These are phyloP conservation scores for Anticlea derivata DNA, from an alignment of 2,888 invertebrate species.

Conservation along the genomic window DNA sequence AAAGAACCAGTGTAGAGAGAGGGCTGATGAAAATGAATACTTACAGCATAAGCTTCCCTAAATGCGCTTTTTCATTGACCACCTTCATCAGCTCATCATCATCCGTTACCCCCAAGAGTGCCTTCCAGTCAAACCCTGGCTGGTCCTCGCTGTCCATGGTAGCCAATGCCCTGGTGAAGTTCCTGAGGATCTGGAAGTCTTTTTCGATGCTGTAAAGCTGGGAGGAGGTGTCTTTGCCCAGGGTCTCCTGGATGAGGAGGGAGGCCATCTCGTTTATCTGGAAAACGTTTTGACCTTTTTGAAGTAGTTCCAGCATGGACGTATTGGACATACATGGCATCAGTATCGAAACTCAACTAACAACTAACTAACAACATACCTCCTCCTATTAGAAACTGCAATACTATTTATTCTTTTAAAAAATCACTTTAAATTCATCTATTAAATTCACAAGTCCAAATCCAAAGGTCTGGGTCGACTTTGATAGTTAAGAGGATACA, in stretches of 20 bases:
- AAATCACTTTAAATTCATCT: no score
- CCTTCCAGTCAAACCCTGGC: conserved; percentile 52
- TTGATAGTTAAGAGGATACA: no score
- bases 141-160: conserved; percentile 43
- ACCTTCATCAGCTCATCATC: conserved; percentile 58
- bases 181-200: conserved; percentile 60
- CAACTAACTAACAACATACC: no score
- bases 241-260: conserved; percentile 68
- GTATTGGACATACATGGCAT: no score
- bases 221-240: conserved; percentile 68
- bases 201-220: conserved; percentile 66
- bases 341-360: no score
- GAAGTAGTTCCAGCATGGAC: no score
- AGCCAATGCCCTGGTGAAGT: conserved; percentile 55
- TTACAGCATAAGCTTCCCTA: conserved; percentile 73
- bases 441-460: no score
- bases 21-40: neutral
- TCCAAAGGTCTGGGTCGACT: no score
- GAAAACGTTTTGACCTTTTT: neutral
- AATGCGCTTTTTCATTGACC: conserved; percentile 48
- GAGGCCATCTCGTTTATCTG: conserved; percentile 78
- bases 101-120: conserved; percentile 50
- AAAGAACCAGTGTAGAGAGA: no score
- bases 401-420: no score
- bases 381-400: no score